A percentile compares a stretch with the other conserved stretches of the same genome.
phyloP scores from a whole-genome alignment of 2,797 vertebrate genomes.

The Lycodopsis pacificus region DNA sequence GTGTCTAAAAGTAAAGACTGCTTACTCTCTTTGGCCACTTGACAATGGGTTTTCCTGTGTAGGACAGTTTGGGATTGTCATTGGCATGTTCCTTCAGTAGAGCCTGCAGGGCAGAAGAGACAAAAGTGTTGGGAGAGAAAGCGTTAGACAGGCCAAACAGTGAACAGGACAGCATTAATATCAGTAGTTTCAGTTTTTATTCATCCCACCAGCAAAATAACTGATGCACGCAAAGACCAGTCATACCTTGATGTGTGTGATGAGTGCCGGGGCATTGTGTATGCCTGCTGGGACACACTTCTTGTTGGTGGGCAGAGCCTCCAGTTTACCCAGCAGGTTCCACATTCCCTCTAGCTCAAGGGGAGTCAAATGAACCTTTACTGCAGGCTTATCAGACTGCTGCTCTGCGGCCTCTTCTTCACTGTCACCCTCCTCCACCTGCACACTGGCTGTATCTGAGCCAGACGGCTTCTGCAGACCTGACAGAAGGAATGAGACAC shows the following conservation, averaged over 20 bases:
- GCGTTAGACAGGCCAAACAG: neutral
- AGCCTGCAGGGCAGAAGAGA: conserved; percentile 77
- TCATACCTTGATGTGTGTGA: conserved; percentile 91
- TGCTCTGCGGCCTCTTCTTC: conserved; percentile 63
- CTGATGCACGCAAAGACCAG: neutral
- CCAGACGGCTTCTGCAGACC: conserved; percentile 81
- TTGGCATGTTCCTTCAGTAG: conserved; percentile 93
- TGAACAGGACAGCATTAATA: neutral
- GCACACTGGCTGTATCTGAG: conserved; percentile 35
- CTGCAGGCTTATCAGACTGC: conserved; percentile 55
- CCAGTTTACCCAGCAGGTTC: conserved; percentile 94
- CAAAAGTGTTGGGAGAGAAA: neutral
- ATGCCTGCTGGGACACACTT: conserved; percentile 97
- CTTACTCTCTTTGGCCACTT: conserved; percentile 95
- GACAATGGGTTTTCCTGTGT: conserved; percentile 93
- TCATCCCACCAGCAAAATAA: neutral
- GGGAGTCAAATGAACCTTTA: conserved; percentile 86
- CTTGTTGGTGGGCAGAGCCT: conserved; percentile 93
- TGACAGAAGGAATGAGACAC: conserved; percentile 52
- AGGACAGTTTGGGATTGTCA: conserved; percentile 92
- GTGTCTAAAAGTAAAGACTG: neutral
- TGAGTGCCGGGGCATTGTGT: conserved; percentile 92
- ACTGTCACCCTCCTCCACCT: conserved; percentile 37
- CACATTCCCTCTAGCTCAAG: conserved; percentile 95
- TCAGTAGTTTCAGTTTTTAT: neutral